Base-by-base conservation (phyloP, 2,797 vertebrate genomes). In the Acrocephalus scirpaceus region DNA sequence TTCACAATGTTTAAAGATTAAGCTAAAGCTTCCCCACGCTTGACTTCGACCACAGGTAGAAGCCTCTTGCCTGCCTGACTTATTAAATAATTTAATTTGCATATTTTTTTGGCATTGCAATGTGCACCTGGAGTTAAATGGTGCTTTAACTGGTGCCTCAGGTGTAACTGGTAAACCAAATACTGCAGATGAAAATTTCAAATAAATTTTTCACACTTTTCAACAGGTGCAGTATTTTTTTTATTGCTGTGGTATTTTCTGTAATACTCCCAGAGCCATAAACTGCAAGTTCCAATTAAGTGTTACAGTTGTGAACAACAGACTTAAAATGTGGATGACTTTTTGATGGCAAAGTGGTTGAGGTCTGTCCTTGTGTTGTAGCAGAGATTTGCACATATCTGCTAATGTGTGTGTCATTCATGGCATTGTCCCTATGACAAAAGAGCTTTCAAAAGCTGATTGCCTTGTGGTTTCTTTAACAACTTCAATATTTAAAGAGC, bases 391-490 rank as follows among this genome's bases (percentile, higher is more conserved):
- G 86, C 64, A 74, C 34, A 10, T 6, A 83, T 70, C 73, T 84
- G 66, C 44, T 92, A n/a, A 86, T 38, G 44, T 53, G 77, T 3
- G 2, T 80, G 51, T 78, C 65, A 92, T 91, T 95, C 62, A 34
- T 42, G 44, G 61, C 60, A 44, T 66, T 72, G 89, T 88, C 30
- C 15, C 50, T 54, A 10, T 51, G 65, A 92, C 76, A 75, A 53
- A 70, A 86, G 73, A 86, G 26, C 42, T 81, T 88, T 72, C 62
- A 58, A 69, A 92, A 90, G 54, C 66, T 90, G 82, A 69, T 91
- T 83, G 75, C 75, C 87, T 57, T 88, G 71, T 88, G 82, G 76
- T 64, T 93, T 92, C 56, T 82, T 67, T 87, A 86, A 90, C 66
- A 91, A 79, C 40, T 83, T 16, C 25, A 48, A 1, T 71, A 89